Percentiles rank a stretch among this genome's conserved stretches.
phyloP scores from a whole-genome alignment of 2,797 vertebrate species.

The Morelia viridis region DNA sequence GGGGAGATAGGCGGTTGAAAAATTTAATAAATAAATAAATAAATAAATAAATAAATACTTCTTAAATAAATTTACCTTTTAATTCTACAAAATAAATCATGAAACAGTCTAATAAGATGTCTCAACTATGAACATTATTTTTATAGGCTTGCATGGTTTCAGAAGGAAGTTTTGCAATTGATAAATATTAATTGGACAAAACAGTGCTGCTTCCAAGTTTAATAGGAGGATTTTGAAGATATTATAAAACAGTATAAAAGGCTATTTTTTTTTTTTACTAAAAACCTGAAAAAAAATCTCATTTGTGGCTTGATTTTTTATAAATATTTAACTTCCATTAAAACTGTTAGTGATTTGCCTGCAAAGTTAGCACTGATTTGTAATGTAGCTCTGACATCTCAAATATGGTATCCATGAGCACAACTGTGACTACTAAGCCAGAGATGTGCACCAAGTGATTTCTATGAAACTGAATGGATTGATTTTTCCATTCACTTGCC shows the following conservation, averaged over 20 bases:
- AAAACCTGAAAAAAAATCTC: slow-evolving; percentile 15
- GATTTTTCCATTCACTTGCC: not conserved
- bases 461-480: not conserved
- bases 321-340: slow-evolving; percentile 32
- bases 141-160: slow-evolving; percentile 9
- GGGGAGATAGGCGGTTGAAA: too few relatives aligned
- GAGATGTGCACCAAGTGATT: not conserved
- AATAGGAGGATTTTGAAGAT: slow-evolving; percentile 18
- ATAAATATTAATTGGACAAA: slow-evolving; percentile 13
- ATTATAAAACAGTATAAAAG: slow-evolving; percentile 31
- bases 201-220: not conserved
- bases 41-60: too few relatives aligned
- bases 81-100: slow-evolving; percentile 21
- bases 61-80: slow-evolving; percentile 18
- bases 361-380: not conserved
- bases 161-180: slow-evolving; percentile 17
- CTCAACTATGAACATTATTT: not conserved
- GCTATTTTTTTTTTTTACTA: slow-evolving; percentile 7
- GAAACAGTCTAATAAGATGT: slow-evolving; percentile 16
- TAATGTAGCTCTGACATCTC: not conserved
- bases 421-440: not conserved
- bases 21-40: too few relatives aligned
- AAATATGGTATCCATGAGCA: not conserved
- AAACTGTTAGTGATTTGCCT: slow-evolving; percentile 35
- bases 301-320: slow-evolving; percentile 9